These are phyloP conservation scores for Psammodynastes pulverulentus DNA, from an alignment of 2,113 vertebrate species.

Conservation along the genomic window DNA sequence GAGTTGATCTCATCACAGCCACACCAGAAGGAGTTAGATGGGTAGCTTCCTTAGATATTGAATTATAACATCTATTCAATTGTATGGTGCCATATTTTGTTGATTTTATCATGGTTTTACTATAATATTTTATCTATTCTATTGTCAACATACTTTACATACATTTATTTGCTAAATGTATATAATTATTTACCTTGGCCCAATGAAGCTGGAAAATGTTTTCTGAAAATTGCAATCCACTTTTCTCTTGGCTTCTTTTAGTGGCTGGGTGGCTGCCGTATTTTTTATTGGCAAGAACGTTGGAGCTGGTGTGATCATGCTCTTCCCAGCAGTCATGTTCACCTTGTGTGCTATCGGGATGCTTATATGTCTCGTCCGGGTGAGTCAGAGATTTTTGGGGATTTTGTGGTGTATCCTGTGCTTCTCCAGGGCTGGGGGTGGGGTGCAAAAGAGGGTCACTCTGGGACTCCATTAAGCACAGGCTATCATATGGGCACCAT, in stretches of 20 bases:
- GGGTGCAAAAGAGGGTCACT: background rate
- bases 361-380: constrained; percentile 79
- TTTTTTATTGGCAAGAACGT: constrained; percentile 74
- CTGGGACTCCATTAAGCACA: background rate
- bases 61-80: background rate
- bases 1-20: background rate
- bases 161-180: background rate
- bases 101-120: background rate
- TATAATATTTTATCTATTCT: background rate
- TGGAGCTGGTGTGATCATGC: constrained; percentile 87
- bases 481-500: background rate
- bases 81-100: background rate
- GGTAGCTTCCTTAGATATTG: background rate
- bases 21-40: background rate
- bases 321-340: constrained; percentile 86
- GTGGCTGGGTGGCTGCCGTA: constrained; percentile 87
- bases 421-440: background rate
- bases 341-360: constrained; percentile 77
- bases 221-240: background rate
- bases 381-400: constrained; percentile 60
- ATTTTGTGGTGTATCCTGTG: background rate
- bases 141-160: background rate
- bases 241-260: constrained; percentile 43
- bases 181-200: background rate
- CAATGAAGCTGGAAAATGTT: background rate